Conservation (phyloP, 35 echinoderm and acorn worm genomes). For the Stichopus chloronotus region DNA sequence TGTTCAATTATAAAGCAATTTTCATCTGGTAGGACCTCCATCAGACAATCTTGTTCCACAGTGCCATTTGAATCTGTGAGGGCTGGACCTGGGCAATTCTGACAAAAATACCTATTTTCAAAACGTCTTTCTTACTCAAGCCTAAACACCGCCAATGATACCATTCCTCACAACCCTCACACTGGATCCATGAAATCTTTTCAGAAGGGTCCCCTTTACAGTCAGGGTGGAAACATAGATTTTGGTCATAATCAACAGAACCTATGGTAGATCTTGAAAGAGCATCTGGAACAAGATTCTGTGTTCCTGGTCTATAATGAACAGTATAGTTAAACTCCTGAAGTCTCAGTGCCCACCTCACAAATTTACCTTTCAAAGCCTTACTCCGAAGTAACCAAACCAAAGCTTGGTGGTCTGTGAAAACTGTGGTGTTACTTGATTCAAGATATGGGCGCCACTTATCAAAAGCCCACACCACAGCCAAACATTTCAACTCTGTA, state of each 20-base stretch:
- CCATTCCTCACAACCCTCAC: slow-evolving; percentile 35
- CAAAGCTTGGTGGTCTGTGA: slow-evolving; percentile 47
- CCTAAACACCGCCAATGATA: slow-evolving; percentile 26
- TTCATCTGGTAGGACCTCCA: not conserved
- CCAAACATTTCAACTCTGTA: slow-evolving; percentile 33
- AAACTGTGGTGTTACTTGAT: not conserved
- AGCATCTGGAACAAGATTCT: slow-evolving; percentile 39
- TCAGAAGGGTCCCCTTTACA: slow-evolving; percentile 37
- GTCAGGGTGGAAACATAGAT: slow-evolving; percentile 35
- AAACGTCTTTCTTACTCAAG: slow-evolving; percentile 9
- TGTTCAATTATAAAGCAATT: not conserved
- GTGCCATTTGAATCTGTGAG: not conserved
- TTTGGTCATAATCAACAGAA: slow-evolving; percentile 27
- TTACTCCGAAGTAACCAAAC: slow-evolving; percentile 38
- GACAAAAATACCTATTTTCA: not conserved
- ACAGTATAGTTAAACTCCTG: slow-evolving; percentile 46
- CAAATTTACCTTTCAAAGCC: slow-evolving; percentile 37
- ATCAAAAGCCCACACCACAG: slow-evolving; percentile 39
- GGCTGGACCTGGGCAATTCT: not conserved
- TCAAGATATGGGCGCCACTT: slow-evolving; percentile 32
- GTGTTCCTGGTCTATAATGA: slow-evolving; percentile 26
- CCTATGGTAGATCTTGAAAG: slow-evolving; percentile 30
- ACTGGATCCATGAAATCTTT: slow-evolving; percentile 10
- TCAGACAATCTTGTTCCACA: not conserved
- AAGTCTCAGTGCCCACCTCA: slow-evolving; percentile 6